Conservation (phyloP, 2,113 vertebrate species). For the Caretta caretta region DNA sequence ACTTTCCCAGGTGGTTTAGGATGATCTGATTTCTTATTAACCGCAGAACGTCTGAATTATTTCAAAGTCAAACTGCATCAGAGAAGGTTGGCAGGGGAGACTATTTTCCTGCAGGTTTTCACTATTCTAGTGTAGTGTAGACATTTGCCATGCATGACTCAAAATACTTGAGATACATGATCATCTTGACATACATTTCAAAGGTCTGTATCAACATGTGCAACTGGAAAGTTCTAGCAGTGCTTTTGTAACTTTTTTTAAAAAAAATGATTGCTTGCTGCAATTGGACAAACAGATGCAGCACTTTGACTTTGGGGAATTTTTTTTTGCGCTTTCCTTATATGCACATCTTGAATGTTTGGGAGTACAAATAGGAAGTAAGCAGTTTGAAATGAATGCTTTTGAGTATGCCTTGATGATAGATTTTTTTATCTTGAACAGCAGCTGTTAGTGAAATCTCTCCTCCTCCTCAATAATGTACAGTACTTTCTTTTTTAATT, state of each 20-base stretch:
- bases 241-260: background rate
- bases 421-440: background rate
- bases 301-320: constrained; percentile 11
- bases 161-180: background rate
- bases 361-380: constrained; percentile 9
- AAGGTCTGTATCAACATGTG: background rate
- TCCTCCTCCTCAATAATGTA: background rate
- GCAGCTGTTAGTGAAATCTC: constrained; percentile 26
- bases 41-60: constrained; percentile 51
- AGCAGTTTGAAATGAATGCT: constrained; percentile 31
- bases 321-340: constrained; percentile 43
- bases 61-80: background rate
- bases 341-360: constrained; percentile 59
- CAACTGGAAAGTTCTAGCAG: background rate
- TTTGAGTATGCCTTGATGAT: constrained; percentile 29
- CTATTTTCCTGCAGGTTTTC: constrained; percentile 33
- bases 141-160: background rate
- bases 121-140: background rate
- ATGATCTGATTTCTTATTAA: constrained; percentile 37
- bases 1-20: constrained; percentile 38
- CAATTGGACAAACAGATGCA: background rate
- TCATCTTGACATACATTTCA: background rate
- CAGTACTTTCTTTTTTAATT: background rate
- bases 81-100: constrained; percentile 15
- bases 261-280: background rate